These are phyloP conservation scores for Polyploca ridens DNA, from an alignment of 2,888 invertebrate genomes.

Conservation along the genomic window DNA sequence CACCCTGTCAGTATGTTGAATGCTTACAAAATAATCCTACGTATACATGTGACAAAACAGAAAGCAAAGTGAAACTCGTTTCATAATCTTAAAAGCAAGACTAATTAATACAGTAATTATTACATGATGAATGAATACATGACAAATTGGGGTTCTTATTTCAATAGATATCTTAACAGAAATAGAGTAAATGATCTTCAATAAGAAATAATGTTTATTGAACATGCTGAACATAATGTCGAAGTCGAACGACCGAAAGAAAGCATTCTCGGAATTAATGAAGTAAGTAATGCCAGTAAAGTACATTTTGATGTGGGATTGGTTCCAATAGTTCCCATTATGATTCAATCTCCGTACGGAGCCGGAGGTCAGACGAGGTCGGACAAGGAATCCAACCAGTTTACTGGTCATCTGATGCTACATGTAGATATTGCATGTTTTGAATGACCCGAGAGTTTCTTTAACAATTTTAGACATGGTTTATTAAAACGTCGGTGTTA, in stretches of 20 bases:
- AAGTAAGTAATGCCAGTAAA: conserved; percentile 20
- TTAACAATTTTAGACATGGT: background rate
- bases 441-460: conserved; percentile 1
- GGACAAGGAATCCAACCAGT: conserved; percentile 30
- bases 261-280: conserved; percentile 15
- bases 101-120: background rate
- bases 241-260: background rate
- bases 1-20: background rate
- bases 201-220: conserved; percentile 2
- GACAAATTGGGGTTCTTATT: background rate
- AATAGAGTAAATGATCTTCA: background rate
- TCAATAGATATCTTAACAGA: background rate
- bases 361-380: conserved; percentile 35
- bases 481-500: background rate
- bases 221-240: background rate
- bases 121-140: background rate
- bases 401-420: conserved; percentile 14
- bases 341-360: conserved; percentile 27
- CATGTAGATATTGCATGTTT: background rate
- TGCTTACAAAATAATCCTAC: too few relatives aligned
- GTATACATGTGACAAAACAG: background rate
- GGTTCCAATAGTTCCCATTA: conserved; percentile 28
- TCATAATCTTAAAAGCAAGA: background rate
- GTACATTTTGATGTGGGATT: conserved; percentile 27
- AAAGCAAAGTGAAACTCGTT: background rate